Conservation (phyloP, 2,888 invertebrate species). For the Helleia helle region DNA sequence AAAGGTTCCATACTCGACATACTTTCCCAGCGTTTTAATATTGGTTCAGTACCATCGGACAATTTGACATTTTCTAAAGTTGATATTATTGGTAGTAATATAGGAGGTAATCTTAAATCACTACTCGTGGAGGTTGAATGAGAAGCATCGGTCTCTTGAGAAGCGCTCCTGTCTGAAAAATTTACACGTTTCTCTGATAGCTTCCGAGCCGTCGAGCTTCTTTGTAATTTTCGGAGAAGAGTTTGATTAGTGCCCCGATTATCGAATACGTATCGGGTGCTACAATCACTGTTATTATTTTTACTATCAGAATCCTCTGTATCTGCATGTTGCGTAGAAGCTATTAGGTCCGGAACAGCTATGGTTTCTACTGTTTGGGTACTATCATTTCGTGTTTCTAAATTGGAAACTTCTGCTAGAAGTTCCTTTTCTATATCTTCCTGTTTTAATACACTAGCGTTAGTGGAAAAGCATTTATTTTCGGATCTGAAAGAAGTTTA, state of each 20-base stretch:
- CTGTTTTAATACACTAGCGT: constrained; percentile 41
- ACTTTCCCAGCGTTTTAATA: constrained; percentile 73
- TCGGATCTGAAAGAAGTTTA: constrained; percentile 68
- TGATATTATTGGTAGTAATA: constrained; percentile 79
- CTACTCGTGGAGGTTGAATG: constrained; percentile 75
- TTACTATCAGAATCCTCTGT: constrained; percentile 45
- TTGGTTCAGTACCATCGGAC: constrained; percentile 48
- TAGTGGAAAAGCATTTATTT: constrained; percentile 70
- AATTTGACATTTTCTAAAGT: constrained; percentile 73
- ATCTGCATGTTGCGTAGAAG: constrained; percentile 40
- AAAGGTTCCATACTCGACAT: constrained; percentile 82
- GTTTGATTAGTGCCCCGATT: constrained; percentile 25
- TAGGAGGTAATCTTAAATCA: constrained; percentile 80
- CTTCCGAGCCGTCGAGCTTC: constrained; percentile 61
- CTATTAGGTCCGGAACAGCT: constrained; percentile 42
- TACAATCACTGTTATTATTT: constrained; percentile 37
- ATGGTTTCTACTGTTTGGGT: constrained; percentile 38
- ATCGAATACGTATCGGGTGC: constrained; percentile 31
- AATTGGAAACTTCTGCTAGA: constrained; percentile 33
- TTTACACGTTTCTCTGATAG: constrained; percentile 64
- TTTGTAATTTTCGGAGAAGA: constrained; percentile 44
- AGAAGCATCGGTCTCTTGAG: constrained; percentile 76
- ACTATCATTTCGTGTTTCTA: constrained; percentile 28
- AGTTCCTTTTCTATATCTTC: constrained; percentile 45
- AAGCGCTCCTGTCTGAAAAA: constrained; percentile 70